Evolutionary conservation across 2,888 invertebrate species (phyloP).

Genomic region (Ommatoiulus sabulosus): DNA sequence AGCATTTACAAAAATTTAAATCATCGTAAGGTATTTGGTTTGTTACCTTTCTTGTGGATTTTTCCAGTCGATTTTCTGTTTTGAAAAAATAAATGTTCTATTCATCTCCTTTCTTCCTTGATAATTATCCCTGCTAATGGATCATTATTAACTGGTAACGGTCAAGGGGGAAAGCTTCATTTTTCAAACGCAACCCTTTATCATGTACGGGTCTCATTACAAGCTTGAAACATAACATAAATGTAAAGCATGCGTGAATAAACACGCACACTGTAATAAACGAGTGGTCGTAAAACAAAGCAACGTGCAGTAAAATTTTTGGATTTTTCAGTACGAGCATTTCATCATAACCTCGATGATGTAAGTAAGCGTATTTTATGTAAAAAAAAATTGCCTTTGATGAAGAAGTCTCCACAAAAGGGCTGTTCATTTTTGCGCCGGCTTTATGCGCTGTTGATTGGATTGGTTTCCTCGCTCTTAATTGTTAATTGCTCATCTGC

Average conservation of each 20-base stretch:
- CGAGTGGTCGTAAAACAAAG: background rate
- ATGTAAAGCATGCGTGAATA: background rate
- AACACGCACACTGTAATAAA: background rate
- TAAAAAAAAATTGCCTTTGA: background rate
- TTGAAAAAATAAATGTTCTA: too few relatives aligned
- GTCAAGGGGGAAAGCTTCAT: conserved; percentile 3
- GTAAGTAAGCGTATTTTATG: background rate
- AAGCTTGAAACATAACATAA: background rate
- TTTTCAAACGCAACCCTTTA: background rate
- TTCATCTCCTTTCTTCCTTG: too few relatives aligned
- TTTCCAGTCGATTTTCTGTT: too few relatives aligned
- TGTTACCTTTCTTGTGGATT: too few relatives aligned
- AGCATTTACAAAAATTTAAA: too few relatives aligned
- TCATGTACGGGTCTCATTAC: background rate
- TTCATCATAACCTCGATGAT: background rate
- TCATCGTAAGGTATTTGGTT: too few relatives aligned
- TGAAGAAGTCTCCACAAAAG: background rate
- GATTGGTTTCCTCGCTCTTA: conserved; percentile 6
- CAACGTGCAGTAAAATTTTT: conserved; percentile 1
- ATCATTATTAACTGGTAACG: background rate
- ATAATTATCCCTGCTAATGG: too few relatives aligned
- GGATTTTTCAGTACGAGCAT: background rate
- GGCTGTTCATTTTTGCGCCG: background rate
- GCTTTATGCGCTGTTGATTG: background rate
- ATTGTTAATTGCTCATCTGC: conserved; percentile 35